Conservation (phyloP, 2,888 invertebrate genomes). For the Papilio protenor region DNA sequence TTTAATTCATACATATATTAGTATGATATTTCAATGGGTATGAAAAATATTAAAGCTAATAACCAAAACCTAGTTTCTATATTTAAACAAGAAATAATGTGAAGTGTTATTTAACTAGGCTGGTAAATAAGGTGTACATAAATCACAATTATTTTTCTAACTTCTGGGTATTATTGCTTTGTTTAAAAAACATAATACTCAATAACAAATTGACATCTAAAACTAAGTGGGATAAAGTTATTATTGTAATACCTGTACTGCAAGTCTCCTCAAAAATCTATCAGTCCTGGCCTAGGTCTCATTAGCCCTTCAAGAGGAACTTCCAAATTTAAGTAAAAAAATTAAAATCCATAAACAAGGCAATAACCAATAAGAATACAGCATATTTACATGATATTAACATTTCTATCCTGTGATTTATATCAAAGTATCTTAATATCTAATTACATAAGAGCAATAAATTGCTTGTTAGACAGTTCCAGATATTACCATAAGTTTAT, state of each 20-base stretch:
- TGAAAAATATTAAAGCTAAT: constrained; percentile 14
- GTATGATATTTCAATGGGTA: neutral
- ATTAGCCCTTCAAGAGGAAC: constrained; percentile 32
- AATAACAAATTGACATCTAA: neutral
- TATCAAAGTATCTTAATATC: constrained; percentile 43
- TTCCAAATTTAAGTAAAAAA: constrained; percentile 20
- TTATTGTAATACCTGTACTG: constrained; percentile 32
- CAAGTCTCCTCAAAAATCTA: constrained; percentile 27
- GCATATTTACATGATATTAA: constrained; percentile 47
- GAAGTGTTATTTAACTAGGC: neutral
- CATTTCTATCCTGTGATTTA: constrained; percentile 41
- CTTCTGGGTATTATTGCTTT: constrained; percentile 1
- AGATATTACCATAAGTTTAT: constrained; percentile 45
- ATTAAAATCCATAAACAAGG: constrained; percentile 40
- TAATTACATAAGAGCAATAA: constrained; percentile 45
- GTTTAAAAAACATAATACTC: constrained; percentile 4
- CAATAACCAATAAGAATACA: constrained; percentile 41
- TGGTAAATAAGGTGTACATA: neutral
- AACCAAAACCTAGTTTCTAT: constrained; percentile 13
- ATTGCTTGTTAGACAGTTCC: constrained; percentile 45
- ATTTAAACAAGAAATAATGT: neutral
- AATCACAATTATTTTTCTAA: neutral
- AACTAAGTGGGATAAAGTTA: constrained; percentile 24
- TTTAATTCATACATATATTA: constrained; percentile 1
- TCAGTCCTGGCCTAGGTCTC: constrained; percentile 40